Evolutionary conservation across 2,797 vertebrate genomes (phyloP).

Genomic region (Oryzias sinensis): DNA sequence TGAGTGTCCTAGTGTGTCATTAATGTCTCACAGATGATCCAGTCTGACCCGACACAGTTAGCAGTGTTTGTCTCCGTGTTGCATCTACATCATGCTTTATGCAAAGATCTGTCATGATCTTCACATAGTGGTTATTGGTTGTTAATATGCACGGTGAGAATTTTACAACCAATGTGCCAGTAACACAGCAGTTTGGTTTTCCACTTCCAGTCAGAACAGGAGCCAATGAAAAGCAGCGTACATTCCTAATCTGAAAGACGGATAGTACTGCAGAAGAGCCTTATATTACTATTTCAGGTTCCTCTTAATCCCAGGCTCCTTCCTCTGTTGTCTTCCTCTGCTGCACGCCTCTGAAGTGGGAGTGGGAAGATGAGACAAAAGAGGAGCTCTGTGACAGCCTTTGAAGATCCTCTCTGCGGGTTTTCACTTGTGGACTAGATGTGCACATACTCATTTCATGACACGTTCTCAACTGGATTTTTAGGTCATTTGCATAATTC

Average conservation of each 20-base stretch:
- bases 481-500: slow-evolving; percentile 60
- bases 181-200: no score
- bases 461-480: slow-evolving; percentile 29
- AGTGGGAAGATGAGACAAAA: slow-evolving; percentile 37
- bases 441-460: slow-evolving; percentile 7
- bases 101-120: no score
- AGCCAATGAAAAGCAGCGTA: no score
- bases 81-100: no score
- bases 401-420: slow-evolving; percentile 54
- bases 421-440: slow-evolving; percentile 45
- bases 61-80: slow-evolving; percentile 29
- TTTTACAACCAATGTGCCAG: no score
- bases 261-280: no score
- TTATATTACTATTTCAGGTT: slow-evolving; percentile 9
- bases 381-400: slow-evolving; percentile 42
- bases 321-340: slow-evolving; percentile 22
- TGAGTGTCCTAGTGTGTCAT: slow-evolving; percentile 47
- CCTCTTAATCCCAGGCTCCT: slow-evolving; percentile 22
- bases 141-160: no score
- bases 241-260: no score
- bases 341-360: slow-evolving; percentile 20
- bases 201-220: no score
- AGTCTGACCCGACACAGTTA: slow-evolving; percentile 38
- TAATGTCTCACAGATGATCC: slow-evolving; percentile 66
- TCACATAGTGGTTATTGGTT: no score